Base-by-base conservation (phyloP, 2,113 vertebrate genomes). In the Bubo blakistoni region DNA sequence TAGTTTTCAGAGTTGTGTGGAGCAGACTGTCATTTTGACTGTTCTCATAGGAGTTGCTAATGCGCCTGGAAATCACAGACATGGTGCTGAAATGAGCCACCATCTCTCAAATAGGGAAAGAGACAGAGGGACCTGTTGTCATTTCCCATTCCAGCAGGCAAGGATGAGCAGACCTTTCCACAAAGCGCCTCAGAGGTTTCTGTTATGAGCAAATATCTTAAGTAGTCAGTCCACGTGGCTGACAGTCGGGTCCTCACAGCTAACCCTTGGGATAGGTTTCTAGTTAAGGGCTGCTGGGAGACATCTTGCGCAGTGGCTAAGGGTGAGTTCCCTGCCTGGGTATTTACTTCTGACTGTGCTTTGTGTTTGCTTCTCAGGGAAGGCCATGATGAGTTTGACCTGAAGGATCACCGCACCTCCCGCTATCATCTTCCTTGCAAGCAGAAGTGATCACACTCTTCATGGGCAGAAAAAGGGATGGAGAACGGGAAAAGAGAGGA, bases 371-470 rank as follows among this genome's bases (percentile, higher is more conserved):
- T 57, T 96, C 87, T 93, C 96, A 99, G 99, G 98, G 99, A 99
- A 98, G 99, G 99, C 94, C 99, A 99, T 79, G 98, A 99, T 97
- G 98, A 98, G 96, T 99, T 98, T 97, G 99, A 99, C 77, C 98
- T 98, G 96, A 98, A 98, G 96, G 99, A 99, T 80, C 99, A 99
- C 95, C 98, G 86, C 90, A 99, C 98, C 36, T 97, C 98, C 49
- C 97, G 94, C 90, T 99, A 99, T 96, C 95, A 73, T 44, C 98
- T 98, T n/a, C 98, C 98, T 36, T 95, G 91, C 92, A 98, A 95
- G 57, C 51, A 95, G 52, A 94, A 96, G 71, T 90, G 83, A 90
- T 49, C n/a, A 15, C 20, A 12, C 16, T 87, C 52, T 73, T 80
- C 34, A 18, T 11, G 42, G 62, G 63, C 58, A 92, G 85, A 84